Percentiles rank a stretch among this genome's conserved stretches.
Evolutionary conservation across 2,888 invertebrate genomes (phyloP).

Genomic region (Andrena praecox): DNA sequence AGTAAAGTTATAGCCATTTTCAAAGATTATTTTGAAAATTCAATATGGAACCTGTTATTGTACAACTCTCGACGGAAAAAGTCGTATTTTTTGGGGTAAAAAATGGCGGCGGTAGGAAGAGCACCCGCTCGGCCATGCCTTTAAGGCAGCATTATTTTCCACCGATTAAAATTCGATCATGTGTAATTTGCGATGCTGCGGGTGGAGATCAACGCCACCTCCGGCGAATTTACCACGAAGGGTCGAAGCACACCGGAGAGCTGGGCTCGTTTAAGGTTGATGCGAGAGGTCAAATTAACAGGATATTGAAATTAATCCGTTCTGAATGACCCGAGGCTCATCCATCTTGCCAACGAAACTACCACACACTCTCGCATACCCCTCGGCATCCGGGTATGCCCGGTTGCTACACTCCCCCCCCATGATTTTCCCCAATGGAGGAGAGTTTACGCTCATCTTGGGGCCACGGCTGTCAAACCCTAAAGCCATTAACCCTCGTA

Average conservation of each 20-base stretch:
- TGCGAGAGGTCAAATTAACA: constrained; percentile 75
- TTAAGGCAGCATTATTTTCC: constrained; percentile 1
- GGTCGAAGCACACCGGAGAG: constrained; percentile 11
- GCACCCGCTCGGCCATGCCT: neutral
- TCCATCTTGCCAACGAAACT: constrained; percentile 73
- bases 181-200: neutral
- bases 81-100: too few species aligned
- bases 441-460: constrained; percentile 57
- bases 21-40: too few species aligned
- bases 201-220: constrained; percentile 2
- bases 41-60: too few species aligned
- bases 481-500: constrained; percentile 66
- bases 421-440: constrained; percentile 45
- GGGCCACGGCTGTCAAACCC: constrained; percentile 51
- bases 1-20: too few species aligned
- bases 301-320: constrained; percentile 77
- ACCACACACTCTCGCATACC: constrained; percentile 1
- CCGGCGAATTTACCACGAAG: constrained; percentile 13
- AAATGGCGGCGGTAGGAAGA: too few species aligned
- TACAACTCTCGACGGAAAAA: too few species aligned
- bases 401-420: neutral
- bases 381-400: neutral
- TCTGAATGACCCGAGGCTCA: constrained; percentile 73
- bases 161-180: constrained; percentile 20
- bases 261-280: constrained; percentile 63